Conservation (phyloP, 2,888 invertebrate species). For the Hirtodrosophila confusa region DNA sequence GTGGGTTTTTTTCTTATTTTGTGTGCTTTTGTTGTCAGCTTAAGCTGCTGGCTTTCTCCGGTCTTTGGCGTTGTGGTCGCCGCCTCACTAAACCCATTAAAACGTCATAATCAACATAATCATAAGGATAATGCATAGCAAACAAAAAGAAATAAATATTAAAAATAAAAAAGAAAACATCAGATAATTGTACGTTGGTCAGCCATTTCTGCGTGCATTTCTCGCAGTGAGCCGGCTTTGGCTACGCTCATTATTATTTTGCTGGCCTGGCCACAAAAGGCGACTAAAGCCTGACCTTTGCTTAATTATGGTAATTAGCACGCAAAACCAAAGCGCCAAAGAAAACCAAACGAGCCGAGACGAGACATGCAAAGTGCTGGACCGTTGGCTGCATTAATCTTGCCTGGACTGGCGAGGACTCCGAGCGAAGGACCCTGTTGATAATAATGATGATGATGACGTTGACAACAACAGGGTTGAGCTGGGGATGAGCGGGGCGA, state of each 20-base stretch:
- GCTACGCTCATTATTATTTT: conserved; percentile 72
- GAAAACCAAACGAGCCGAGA: conserved; percentile 61
- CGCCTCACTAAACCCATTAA: conserved; percentile 72
- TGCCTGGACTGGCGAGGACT: conserved; percentile 1
- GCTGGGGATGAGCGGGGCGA: background rate
- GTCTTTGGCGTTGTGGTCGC: conserved; percentile 20
- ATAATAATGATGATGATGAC: conserved; percentile 36
- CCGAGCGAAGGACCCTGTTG: background rate
- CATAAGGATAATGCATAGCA: conserved; percentile 67
- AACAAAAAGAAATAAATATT: conserved; percentile 10
- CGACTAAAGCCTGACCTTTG: conserved; percentile 80
- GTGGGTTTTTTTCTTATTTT: conserved; percentile 15
- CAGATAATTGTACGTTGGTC: conserved; percentile 58
- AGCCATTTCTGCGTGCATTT: conserved; percentile 52
- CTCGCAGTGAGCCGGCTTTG: conserved; percentile 1
- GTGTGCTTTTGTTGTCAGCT: conserved; percentile 68
- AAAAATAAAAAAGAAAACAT: conserved; percentile 14
- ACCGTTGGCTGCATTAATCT: conserved; percentile 32
- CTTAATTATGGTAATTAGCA: conserved; percentile 79
- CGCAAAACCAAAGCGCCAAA: conserved; percentile 50
- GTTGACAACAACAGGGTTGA: conserved; percentile 36
- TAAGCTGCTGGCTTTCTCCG: conserved; percentile 47
- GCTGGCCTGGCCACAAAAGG: conserved; percentile 70
- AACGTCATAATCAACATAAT: conserved; percentile 78
- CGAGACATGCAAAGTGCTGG: conserved; percentile 43